phyloP scores from a whole-genome alignment of 37 sponge, comb jelly and placozoan species.

The Ephydatia muelleri region DNA sequence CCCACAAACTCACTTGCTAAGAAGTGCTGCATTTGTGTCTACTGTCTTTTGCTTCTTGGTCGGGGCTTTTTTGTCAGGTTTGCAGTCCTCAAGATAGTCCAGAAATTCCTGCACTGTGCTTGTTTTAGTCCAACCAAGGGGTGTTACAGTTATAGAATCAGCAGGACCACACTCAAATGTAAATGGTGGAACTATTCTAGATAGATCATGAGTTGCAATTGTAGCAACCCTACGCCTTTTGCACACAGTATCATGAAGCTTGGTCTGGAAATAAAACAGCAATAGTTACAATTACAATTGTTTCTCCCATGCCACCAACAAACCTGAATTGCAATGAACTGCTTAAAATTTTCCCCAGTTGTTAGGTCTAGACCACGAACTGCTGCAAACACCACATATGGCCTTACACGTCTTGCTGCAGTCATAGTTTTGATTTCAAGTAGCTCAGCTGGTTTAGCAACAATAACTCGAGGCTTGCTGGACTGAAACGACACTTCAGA shows the following conservation, averaged over 20 bases:
- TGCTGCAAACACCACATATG: slow-evolving; percentile 78
- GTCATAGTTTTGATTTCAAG: slow-evolving; percentile 39
- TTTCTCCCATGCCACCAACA: neutral
- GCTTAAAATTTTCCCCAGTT: slow-evolving; percentile 25
- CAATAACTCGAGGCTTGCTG: slow-evolving; percentile 17
- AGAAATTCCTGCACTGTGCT: slow-evolving; percentile 64
- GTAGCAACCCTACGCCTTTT: slow-evolving; percentile 80
- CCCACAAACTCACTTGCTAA: slow-evolving; percentile 70
- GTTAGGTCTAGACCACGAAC: slow-evolving; percentile 66
- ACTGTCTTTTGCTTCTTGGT: slow-evolving; percentile 19
- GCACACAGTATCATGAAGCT: slow-evolving; percentile 84
- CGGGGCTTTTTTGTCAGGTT: slow-evolving; percentile 30
- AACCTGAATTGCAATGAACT: slow-evolving; percentile 87
- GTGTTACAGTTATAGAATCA: slow-evolving; percentile 50
- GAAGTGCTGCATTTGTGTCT: slow-evolving; percentile 55
- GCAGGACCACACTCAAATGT: slow-evolving; percentile 39
- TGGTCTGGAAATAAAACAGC: slow-evolving; percentile 47
- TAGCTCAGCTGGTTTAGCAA: slow-evolving; percentile 27
- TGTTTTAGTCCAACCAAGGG: slow-evolving; percentile 55
- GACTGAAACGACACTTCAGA: slow-evolving; percentile 14
- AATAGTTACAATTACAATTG: neutral
- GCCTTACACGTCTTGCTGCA: slow-evolving; percentile 64
- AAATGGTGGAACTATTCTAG: slow-evolving; percentile 64
- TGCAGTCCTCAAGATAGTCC: slow-evolving; percentile 55
- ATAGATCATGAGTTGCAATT: slow-evolving; percentile 88